Evolutionary conservation across 2,797 vertebrate species (phyloP).

Genomic region (Parotocinclus haroldoi): DNA sequence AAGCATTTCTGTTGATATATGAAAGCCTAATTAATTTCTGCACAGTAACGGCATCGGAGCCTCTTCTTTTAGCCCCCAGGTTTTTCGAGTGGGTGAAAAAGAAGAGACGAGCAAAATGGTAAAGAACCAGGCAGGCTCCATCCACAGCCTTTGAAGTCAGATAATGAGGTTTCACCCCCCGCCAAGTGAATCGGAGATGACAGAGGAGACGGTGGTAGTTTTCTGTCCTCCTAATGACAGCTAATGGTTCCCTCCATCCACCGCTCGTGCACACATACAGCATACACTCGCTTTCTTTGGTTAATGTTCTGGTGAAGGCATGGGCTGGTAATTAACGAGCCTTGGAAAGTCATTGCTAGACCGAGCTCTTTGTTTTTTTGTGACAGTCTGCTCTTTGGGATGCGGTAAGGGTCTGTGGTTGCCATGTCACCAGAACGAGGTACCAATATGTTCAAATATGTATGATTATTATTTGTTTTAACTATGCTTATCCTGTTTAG

Average conservation of each 20-base stretch:
- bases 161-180: conserved; percentile 27
- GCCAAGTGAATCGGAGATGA: conserved; percentile 11
- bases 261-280: not conserved
- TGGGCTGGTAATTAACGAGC: too few relatives aligned
- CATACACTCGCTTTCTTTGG: too few relatives aligned
- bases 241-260: not conserved
- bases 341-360: too few relatives aligned
- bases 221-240: not conserved
- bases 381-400: too few relatives aligned
- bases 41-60: conserved; percentile 3
- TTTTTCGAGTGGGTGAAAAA: conserved; percentile 27
- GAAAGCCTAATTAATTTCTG: not conserved
- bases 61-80: not conserved
- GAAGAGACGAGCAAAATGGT: conserved; percentile 21
- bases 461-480: too few relatives aligned
- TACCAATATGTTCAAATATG: too few relatives aligned
- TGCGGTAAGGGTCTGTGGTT: too few relatives aligned
- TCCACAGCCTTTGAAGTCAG: conserved; percentile 28
- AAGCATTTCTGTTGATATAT: not conserved
- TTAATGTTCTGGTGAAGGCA: too few relatives aligned
- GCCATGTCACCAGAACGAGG: too few relatives aligned
- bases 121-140: conserved; percentile 14
- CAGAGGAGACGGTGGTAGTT: conserved; percentile 7
- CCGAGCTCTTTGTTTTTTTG: too few relatives aligned
- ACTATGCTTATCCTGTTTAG: too few relatives aligned